These are phyloP conservation scores for Dryocosmus kuriphilus DNA, from an alignment of 2,888 invertebrate genomes.

Conservation along the genomic window DNA sequence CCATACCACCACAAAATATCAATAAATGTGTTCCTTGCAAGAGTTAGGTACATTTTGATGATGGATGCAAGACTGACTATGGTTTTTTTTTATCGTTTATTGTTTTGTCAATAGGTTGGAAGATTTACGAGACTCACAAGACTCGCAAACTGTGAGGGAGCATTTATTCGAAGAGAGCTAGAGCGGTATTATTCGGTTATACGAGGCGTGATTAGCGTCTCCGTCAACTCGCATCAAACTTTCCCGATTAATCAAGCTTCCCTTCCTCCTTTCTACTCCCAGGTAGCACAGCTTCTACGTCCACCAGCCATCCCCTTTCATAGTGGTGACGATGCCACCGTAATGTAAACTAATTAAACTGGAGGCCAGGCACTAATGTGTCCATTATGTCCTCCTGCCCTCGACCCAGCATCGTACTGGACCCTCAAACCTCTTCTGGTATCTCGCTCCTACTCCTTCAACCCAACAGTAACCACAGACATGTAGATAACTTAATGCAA, in stretches of 20 bases:
- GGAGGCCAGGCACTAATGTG: constrained; percentile 75
- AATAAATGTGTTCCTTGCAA: neutral
- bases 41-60: no score
- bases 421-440: constrained; percentile 61
- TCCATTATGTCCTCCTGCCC: constrained; percentile 73
- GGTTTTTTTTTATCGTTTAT: neutral
- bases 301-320: constrained; percentile 59
- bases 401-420: constrained; percentile 63
- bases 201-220: constrained; percentile 76
- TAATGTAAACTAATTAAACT: constrained; percentile 77
- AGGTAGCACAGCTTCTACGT: constrained; percentile 40
- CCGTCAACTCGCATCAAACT: constrained; percentile 75
- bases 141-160: constrained; percentile 31
- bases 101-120: neutral
- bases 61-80: neutral
- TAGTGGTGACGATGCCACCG: constrained; percentile 72
- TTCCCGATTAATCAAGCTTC: constrained; percentile 75
- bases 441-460: constrained; percentile 53
- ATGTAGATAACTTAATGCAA: neutral
- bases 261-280: constrained; percentile 46
- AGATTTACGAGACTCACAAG: neutral
- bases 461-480: constrained; percentile 1
- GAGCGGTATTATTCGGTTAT: constrained; percentile 68
- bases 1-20: neutral
- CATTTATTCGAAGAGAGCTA: constrained; percentile 50